Evolutionary conservation across 2,113 vertebrate genomes (phyloP), one percentile per base, ranked within the genome.

Genomic region (Lanius collurio): DNA sequence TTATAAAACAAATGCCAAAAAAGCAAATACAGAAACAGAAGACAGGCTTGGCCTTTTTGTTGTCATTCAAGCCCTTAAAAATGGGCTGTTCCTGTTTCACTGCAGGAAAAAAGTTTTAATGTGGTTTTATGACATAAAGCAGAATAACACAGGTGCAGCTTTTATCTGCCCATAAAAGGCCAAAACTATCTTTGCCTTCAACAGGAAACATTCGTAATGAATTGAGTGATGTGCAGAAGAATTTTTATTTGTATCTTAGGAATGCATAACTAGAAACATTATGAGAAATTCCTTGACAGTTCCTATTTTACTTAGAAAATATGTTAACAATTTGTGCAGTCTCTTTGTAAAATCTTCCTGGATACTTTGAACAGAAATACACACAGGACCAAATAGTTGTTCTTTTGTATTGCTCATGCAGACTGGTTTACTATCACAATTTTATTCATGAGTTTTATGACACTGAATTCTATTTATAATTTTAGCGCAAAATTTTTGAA

Each of bases 211-310:
- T 87, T 89, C 53, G 26, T 64, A 85, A 87, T 65, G 46, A 89
- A 62, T 55, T 62, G 87, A 87, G 41, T 62, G 80, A 89, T 69
- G 42, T 11, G 37, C 21, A 57, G 53, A 94, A 79, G 41, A 91
- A 91, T 91, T 97, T 95, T 70, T 73, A 68, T 93, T 94, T 93
- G 74, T 76, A 22, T 76, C 57, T 85, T 73, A 85, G 65, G 89
- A 97, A 94, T 93, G 82, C 33, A 28, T 89, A 84, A 79, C 57
- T 91, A 57, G 91, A 95, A 96, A 85, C 83, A 83, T 62, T 87
- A 82, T 77, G 63, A 90, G 42, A 67, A 88, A 74, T 95, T 96
- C 84, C 93, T 95, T 95, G 91, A 94, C 67, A 94, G 89, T 77
- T 93, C 55, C 50, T 77, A 76, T 80, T 90, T 63, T 80, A 16